Evolutionary conservation across 1,140 invertebrate species (phyloP).

Genomic region (Macrotrachela quadricornifera): DNA sequence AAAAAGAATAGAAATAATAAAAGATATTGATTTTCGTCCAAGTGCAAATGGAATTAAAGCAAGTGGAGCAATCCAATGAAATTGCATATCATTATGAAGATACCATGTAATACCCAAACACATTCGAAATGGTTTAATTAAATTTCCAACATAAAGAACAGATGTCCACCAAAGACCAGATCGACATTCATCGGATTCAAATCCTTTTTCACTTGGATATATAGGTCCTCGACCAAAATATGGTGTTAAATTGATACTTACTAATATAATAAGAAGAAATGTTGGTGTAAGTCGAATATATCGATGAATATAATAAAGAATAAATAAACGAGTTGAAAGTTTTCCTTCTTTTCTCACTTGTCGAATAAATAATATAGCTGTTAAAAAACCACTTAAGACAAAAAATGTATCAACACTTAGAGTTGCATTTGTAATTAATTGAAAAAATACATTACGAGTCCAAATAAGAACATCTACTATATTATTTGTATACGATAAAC

Average conservation of each 20-base stretch:
- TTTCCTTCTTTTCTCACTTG: conserved; percentile 25
- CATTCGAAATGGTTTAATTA: conserved; percentile 39
- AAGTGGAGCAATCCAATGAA: conserved; percentile 46
- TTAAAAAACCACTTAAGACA: conserved; percentile 42
- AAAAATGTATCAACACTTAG: conserved; percentile 79
- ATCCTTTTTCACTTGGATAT: neutral
- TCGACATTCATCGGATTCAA: neutral
- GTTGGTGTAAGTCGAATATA: conserved; percentile 1
- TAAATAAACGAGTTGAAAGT: neutral
- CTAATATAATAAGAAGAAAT: neutral
- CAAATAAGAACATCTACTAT: too few relatives aligned
- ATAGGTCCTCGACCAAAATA: neutral
- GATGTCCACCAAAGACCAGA: conserved; percentile 36
- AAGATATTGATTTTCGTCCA: neutral
- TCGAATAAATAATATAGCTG: conserved; percentile 35
- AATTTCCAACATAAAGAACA: conserved; percentile 58
- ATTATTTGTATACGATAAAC: too few relatives aligned
- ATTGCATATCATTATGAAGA: conserved; percentile 56
- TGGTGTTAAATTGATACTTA: neutral
- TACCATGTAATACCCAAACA: conserved; percentile 50
- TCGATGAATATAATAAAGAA: conserved; percentile 4
- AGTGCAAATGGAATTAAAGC: conserved; percentile 24
- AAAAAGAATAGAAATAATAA: neutral
- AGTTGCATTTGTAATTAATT: conserved; percentile 44
- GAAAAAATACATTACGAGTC: conserved; percentile 10